phyloP scores from a whole-genome alignment of 1,140 invertebrate species.

The Neodiprion pinetum region DNA sequence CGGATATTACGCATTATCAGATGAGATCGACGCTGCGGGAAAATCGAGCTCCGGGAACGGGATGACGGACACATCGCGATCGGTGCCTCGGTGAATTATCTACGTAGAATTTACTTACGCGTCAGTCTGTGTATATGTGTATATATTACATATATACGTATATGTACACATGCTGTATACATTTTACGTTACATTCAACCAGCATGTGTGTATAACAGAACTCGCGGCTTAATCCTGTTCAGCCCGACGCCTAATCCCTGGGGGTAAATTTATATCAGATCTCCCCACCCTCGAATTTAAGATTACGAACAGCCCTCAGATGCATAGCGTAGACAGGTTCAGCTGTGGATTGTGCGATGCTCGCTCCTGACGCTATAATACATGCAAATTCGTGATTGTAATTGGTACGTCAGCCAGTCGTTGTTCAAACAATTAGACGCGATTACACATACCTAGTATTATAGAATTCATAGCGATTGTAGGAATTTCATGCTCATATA shows the following conservation, averaged over 20 bases:
- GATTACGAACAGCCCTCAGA: neutral
- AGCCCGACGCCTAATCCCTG: neutral
- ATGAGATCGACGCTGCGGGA: neutral
- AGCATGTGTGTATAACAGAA: neutral
- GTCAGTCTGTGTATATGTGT: too few relatives aligned
- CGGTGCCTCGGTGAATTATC: neutral
- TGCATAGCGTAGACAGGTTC: too few relatives aligned
- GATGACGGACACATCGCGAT: neutral
- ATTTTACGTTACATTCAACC: too few relatives aligned
- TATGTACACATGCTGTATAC: neutral
- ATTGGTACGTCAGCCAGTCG: too few relatives aligned
- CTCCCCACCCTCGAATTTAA: neutral
- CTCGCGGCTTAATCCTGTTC: neutral
- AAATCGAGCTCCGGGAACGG: neutral
- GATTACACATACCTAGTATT: too few relatives aligned
- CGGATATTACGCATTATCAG: neutral
- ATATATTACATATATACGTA: neutral
- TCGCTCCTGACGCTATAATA: too few relatives aligned
- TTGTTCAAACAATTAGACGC: too few relatives aligned
- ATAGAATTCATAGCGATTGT: too few relatives aligned
- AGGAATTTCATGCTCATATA: too few relatives aligned
- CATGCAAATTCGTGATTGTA: too few relatives aligned
- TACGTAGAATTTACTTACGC: too few relatives aligned
- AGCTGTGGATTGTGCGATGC: too few relatives aligned
- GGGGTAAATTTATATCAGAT: conserved; percentile 2